Base-by-base conservation (phyloP, 2,113 vertebrate genomes). In the Ptilorrhoa leucosticta region DNA sequence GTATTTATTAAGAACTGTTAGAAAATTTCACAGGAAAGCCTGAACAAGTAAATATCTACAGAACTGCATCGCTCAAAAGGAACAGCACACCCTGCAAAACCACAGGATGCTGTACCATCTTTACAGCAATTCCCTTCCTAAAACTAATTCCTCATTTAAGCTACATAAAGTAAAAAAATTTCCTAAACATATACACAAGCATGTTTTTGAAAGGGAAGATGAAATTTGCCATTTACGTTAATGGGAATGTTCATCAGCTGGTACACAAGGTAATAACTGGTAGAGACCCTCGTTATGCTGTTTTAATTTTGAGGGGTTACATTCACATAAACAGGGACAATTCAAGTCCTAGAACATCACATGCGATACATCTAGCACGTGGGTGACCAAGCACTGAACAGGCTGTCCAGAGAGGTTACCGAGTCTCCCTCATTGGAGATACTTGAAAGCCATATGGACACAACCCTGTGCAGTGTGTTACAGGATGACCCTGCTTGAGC, bases 231-330 rank as follows among this genome's bases (percentile, higher is more conserved):
- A 21, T 33, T 93, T 40, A 65, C 65, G 81, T 65, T 10, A 69
- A 64, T 17, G 13, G 24, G 10, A 65, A 56, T 0, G 0, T 45
- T 89, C 15, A n/a, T 35, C 40, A 78, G 5, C 23, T 44, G 31
- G 24, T 45, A 70, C n/a, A 65, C 0, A 6, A 72, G 11, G 28
- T n/a, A 84, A 15, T 22, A 65, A 69, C 1, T 0, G 6, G 6
- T 6, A 60, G 3, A 50, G 15, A 63, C 42, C 23, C 33, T 63
- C 3, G 2, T 40, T 19, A 40, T 1, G 12, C 13, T 42, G 27
- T n/a, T 90, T 58, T 56, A 31, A 33, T 69, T 77, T 87, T 33
- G 15, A 27, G 10, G 6, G 11, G 13, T 51, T 65, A 83, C 7
- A 42, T 0, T 24, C 19, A n/a, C 30, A 4, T n/a, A 44, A 89